Conservation (phyloP, 2,113 vertebrate species). For the Dendrocopos noguchii region DNA sequence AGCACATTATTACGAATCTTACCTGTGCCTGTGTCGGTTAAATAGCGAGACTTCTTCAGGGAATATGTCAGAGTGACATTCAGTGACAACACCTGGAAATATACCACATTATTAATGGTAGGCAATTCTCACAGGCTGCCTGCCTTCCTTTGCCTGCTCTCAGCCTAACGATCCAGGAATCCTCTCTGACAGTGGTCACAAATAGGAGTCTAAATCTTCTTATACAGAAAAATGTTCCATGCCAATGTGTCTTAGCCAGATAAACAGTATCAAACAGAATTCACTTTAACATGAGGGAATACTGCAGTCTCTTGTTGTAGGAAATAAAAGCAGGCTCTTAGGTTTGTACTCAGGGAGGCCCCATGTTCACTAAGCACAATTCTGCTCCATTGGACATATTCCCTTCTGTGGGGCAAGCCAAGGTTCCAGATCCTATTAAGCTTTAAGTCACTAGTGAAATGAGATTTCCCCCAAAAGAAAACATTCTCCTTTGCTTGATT, state of each 20-base stretch:
- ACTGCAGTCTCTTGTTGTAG: not conserved
- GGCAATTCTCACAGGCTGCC: constrained; percentile 4
- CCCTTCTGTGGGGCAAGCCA: not conserved
- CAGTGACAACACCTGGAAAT: constrained; percentile 45
- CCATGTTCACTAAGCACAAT: not conserved
- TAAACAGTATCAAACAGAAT: constrained; percentile 51
- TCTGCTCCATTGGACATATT: not conserved
- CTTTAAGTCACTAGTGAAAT: not conserved
- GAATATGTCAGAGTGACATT: constrained; percentile 27
- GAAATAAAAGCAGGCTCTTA: not conserved
- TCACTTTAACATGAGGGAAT: constrained; percentile 19
- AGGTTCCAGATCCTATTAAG: constrained; percentile 9
- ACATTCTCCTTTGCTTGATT: not conserved
- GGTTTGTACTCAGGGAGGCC: not conserved
- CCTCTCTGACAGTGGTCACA: constrained; percentile 29
- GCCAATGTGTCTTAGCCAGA: constrained; percentile 47
- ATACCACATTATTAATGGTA: not conserved
- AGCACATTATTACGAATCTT: not conserved
- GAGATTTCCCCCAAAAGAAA: not conserved
- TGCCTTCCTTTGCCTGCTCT: not conserved
- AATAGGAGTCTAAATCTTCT: constrained; percentile 19
- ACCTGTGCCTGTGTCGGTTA: not conserved
- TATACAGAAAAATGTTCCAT: not conserved
- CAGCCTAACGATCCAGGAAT: not conserved
- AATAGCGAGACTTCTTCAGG: not conserved